Evolutionary conservation across 2,888 invertebrate genomes (phyloP).

Genomic region (Girardia tigrina): DNA sequence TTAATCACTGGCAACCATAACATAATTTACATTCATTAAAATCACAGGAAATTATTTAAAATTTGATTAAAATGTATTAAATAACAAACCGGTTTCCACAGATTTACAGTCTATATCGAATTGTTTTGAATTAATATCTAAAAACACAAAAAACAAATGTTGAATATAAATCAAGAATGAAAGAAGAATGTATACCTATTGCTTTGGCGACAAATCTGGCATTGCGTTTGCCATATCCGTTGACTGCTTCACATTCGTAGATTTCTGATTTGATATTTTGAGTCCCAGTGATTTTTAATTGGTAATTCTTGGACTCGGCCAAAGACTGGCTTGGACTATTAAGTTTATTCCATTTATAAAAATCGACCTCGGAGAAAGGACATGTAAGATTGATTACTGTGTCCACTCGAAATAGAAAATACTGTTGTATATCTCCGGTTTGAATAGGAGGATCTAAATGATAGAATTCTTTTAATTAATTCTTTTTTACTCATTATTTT

Average conservation of each 20-base stretch:
- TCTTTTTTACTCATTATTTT: too few relatives aligned
- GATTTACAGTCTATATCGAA: constrained; percentile 15
- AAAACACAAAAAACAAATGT: too few relatives aligned
- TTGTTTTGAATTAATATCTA: neutral
- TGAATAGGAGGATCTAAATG: neutral
- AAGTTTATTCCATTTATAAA: neutral
- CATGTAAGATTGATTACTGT: constrained; percentile 1
- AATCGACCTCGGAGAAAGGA: neutral
- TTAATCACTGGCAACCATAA: too few relatives aligned
- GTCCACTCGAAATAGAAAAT: neutral
- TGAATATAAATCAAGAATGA: neutral
- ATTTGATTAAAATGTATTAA: too few relatives aligned
- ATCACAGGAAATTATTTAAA: too few relatives aligned
- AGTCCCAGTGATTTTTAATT: neutral
- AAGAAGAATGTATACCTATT: neutral
- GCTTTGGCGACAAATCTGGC: neutral
- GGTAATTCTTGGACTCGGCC: neutral
- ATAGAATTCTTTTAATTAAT: neutral
- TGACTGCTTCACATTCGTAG: constrained; percentile 17
- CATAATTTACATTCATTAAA: too few relatives aligned
- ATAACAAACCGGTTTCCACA: neutral
- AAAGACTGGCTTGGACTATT: neutral
- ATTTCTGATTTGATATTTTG: neutral
- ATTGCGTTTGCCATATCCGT: neutral
- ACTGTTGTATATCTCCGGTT: constrained; percentile 4